Evolutionary conservation across 2,888 invertebrate genomes (phyloP), one percentile per base, ranked within the genome.

Genomic region (Cynaeus angustus): DNA sequence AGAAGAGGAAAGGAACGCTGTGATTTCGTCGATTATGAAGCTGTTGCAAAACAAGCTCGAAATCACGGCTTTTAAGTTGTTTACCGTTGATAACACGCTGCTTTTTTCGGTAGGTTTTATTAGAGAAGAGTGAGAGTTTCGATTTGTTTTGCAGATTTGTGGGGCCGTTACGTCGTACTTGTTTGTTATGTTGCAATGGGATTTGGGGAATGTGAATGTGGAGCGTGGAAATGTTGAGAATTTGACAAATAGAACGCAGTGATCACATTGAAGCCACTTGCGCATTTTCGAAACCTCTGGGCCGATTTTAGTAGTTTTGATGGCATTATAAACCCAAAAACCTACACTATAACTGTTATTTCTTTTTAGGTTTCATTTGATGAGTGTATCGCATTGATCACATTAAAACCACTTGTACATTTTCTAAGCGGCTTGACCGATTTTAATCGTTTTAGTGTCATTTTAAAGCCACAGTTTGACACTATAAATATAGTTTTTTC

Each of bases 121-220:
- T n/a, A 33, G 4, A 9, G 13, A 4, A 53, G 5, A 16, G 13
- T 53, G 14, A 43, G 10, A 10, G 16, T 16, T 38, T 53, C 50
- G 58, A 1, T 33, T 64, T 59, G 13, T 55, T 38, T 76, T 76
- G 37, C 53, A 78, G 77, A 74, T 75, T 26, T 72, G 66, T 53
- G 75, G 74, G 9, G 70, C 76, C 14, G 64, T 74, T 7, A 73
- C 74, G 13, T 75, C 77, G 6, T 78, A 78, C 38, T 58, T 78
- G 12, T 72, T 78, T n/a, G 74, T 77, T 8, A 71, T 77, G 68
- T 56, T 77, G 6, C 78, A 78, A 48, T 76, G 77, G 46, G 77
- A 76, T 28, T 28, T 43, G 12, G 46, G 46, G 4, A 13, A 2
- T 21, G 21, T 21, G 21, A 4, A 4, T 6, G 1, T 13, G 46